These are phyloP conservation scores for Lynx canadensis DNA, from an alignment of 2,113 vertebrate species.

Conservation along the genomic window DNA sequence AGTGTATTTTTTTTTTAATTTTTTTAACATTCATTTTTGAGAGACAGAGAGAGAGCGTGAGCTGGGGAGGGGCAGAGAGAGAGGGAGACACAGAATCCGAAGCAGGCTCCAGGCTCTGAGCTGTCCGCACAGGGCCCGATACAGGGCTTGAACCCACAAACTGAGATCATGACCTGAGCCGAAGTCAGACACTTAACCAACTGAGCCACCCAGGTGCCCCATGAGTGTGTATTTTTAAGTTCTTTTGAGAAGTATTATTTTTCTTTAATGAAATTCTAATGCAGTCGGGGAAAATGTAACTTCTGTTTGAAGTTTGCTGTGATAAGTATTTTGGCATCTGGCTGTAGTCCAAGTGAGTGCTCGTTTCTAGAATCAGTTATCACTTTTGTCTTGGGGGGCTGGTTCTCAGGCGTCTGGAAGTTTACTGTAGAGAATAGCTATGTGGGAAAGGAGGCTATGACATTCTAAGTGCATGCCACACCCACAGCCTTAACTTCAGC, in stretches of 20 bases:
- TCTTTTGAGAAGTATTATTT: slow-evolving; percentile 18
- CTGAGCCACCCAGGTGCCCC: no score
- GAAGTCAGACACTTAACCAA: no score
- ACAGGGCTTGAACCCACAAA: no score
- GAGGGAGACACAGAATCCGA: no score
- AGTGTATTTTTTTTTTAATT: neutral
- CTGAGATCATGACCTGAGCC: no score
- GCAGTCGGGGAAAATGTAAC: neutral
- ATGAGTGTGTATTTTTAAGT: neutral
- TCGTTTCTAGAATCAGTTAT: neutral
- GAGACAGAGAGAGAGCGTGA: no score
- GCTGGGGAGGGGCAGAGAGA: no score
- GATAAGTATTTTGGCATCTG: neutral
- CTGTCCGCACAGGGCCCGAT: no score
- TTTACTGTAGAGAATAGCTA: neutral
- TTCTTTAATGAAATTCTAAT: neutral
- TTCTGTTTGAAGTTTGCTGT: neutral
- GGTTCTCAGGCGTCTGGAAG: neutral
- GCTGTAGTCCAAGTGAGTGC: neutral
- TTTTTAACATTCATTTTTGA: no score
- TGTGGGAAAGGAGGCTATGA: neutral
- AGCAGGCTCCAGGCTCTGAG: no score
- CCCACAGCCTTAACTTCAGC: neutral
- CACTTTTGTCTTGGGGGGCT: neutral
- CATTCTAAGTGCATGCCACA: no score